A percentile compares a stretch with the other conserved stretches of the same genome.
These are phyloP conservation scores for Maccullochella peelii DNA, from an alignment of 2,113 vertebrate species.

Conservation along the genomic window DNA sequence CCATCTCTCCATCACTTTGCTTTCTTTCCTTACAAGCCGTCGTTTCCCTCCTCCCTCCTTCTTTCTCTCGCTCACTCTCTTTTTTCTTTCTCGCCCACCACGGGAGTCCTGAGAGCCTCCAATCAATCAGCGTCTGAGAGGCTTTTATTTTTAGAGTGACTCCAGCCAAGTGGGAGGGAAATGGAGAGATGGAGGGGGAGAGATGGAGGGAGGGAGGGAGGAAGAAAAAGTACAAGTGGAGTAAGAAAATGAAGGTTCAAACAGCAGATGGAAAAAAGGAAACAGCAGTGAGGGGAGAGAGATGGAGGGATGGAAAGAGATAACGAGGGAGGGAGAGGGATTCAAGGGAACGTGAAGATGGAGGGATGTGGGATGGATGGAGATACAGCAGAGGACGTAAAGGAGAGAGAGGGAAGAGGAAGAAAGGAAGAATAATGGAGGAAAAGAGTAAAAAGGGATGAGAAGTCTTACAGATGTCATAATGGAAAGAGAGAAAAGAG, in stretches of 20 bases:
- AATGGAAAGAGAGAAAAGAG: neutral
- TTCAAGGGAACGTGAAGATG: neutral
- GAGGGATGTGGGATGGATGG: neutral
- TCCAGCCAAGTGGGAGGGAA: slow-evolving; percentile 83
- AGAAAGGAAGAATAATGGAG: neutral
- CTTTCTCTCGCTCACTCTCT: neutral
- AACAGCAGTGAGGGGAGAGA: neutral
- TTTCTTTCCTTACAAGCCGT: neutral
- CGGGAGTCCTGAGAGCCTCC: slow-evolving; percentile 74
- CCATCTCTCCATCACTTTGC: slow-evolving; percentile 24
- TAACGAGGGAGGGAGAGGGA: neutral
- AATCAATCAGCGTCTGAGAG: slow-evolving; percentile 79
- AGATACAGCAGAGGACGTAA: neutral
- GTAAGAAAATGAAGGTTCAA: slow-evolving; percentile 29
- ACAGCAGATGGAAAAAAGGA: slow-evolving; percentile 22
- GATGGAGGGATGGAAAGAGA: neutral
- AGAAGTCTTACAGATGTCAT: neutral
- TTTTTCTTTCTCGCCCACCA: slow-evolving; percentile 51
- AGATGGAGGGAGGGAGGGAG: neutral
- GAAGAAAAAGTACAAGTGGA: slow-evolving; percentile 10
- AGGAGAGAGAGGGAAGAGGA: too few relatives aligned
- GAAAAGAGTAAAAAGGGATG: too few relatives aligned
- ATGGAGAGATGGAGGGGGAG: slow-evolving; percentile 37
- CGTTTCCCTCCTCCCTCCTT: neutral
- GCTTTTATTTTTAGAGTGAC: slow-evolving; percentile 86